phyloP scores from a whole-genome alignment of 1,140 invertebrate genomes.

The Drosophila athabasca region DNA sequence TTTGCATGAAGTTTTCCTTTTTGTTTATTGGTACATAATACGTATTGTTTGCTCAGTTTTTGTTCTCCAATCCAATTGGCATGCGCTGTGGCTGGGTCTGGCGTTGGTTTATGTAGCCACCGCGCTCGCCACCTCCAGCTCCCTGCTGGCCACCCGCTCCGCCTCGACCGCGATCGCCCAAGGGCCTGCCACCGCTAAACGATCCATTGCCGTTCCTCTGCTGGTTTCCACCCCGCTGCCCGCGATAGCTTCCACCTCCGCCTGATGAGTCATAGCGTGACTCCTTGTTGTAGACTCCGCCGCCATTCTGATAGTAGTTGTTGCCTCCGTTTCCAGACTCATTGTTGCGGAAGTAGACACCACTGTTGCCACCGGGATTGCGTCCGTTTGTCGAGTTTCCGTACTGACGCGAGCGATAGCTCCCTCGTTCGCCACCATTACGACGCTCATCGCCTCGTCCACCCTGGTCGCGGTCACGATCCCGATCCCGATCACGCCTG shows the following conservation, averaged over 20 bases:
- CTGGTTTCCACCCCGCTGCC: conserved; percentile 71
- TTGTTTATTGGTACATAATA: conserved; percentile 51
- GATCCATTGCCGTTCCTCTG: conserved; percentile 63
- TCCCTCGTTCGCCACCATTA: conserved; percentile 52
- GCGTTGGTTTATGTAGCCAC: conserved; percentile 71
- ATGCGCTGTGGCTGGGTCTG: conserved; percentile 72
- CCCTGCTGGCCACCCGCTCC: conserved; percentile 28
- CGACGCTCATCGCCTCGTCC: conserved; percentile 60
- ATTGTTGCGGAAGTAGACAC: conserved; percentile 81
- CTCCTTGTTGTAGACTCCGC: conserved; percentile 69
- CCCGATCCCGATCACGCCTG: conserved; percentile 17
- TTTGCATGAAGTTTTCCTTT: conserved; percentile 52
- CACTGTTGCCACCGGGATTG: conserved; percentile 50
- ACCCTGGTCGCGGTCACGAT: conserved; percentile 43
- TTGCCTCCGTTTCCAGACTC: conserved; percentile 55
- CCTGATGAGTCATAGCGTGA: conserved; percentile 71
- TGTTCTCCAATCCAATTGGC: conserved; percentile 75
- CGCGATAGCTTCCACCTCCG: conserved; percentile 60
- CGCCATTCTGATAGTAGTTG: conserved; percentile 61
- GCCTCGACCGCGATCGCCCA: conserved; percentile 66
- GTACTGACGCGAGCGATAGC: conserved; percentile 69
- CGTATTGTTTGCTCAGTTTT: conserved; percentile 69
- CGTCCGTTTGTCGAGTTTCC: conserved; percentile 72
- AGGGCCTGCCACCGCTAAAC: conserved; percentile 57
- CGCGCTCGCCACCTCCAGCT: conserved; percentile 32